phyloP scores from a whole-genome alignment of 2,888 invertebrate species.

The Trachelus iudaicus region DNA sequence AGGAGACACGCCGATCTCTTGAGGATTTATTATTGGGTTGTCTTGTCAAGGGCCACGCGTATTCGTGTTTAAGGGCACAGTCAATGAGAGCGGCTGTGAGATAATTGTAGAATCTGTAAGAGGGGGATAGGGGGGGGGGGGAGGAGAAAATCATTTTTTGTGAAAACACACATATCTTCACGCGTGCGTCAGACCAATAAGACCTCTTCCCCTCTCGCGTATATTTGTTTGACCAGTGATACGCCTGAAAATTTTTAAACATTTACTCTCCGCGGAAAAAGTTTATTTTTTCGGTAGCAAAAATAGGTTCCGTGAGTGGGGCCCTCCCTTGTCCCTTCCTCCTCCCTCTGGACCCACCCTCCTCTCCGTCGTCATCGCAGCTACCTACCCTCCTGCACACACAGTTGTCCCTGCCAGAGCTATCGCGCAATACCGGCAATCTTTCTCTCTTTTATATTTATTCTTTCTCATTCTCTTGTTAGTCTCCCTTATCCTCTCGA shows the following conservation, averaged over 20 bases:
- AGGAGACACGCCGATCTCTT: neutral
- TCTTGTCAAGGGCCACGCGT: neutral
- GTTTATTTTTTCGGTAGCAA: constrained; percentile 21
- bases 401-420: neutral
- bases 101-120: neutral
- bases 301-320: constrained; percentile 22
- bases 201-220: constrained; percentile 14
- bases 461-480: neutral
- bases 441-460: neutral
- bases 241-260: constrained; percentile 22
- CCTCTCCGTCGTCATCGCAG: neutral
- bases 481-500: neutral
- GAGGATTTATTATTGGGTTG: neutral
- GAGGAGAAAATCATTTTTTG: neutral
- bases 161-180: constrained; percentile 12
- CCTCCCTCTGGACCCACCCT: too few relatives aligned
- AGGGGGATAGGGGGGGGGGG: neutral
- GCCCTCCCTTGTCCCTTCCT: neutral
- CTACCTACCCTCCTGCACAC: neutral
- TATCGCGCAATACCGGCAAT: neutral
- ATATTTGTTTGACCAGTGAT: constrained; percentile 23
- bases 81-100: neutral
- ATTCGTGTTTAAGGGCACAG: neutral
- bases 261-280: constrained; percentile 21
- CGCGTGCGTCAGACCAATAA: constrained; percentile 24